Evolutionary conservation across 1,140 invertebrate species (phyloP), one percentile per base, ranked within the genome.

Genomic region (Melanaphis sacchari): DNA sequence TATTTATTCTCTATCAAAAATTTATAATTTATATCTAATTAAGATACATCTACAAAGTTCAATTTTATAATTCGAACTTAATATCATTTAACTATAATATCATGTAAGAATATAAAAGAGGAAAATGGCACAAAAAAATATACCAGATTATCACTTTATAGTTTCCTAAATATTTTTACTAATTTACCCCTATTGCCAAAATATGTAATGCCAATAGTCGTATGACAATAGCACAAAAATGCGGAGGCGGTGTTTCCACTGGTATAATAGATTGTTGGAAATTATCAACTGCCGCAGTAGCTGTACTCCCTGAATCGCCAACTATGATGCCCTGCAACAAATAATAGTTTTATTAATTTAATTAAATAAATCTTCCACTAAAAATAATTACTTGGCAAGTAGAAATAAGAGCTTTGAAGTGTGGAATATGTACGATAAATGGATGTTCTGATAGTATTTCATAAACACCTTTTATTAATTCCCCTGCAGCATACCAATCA

Each of bases 161-260:
- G 4, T 82, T 38, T 41, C 3, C 24, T 26, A 84, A 46, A 94
- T 54, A 90, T 93, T 89, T 40, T 11, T 9, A 54, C 18, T 43
- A 49, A 95, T 96, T 95, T 96, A 98, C 97, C 94, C 98, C 98
- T 76, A 98, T 96, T 94, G 98, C 98, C 94, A 98, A 97, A 94
- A 99, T 98, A 95, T 99, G 98, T 94, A 99, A 96, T 3, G 98
- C 98, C 91, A 99, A 98, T 41, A 99, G 96, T 94, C 98, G 96
- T 40, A 99, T 97, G 15, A 99, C 98, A 52, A 98, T 98, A n/a
- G 98, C 99, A 95, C 98, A 99, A 95, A 99, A 99, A 94, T 98
- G 97, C 93, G 97, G 96, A 52, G 99, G 98, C 0, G 98, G 98
- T 93, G 98, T 97, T 95, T 98, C 97, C 93, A 97, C 97, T 96